Evolutionary conservation across 2,888 invertebrate genomes (phyloP).

Genomic region (Sinelater perroti): DNA sequence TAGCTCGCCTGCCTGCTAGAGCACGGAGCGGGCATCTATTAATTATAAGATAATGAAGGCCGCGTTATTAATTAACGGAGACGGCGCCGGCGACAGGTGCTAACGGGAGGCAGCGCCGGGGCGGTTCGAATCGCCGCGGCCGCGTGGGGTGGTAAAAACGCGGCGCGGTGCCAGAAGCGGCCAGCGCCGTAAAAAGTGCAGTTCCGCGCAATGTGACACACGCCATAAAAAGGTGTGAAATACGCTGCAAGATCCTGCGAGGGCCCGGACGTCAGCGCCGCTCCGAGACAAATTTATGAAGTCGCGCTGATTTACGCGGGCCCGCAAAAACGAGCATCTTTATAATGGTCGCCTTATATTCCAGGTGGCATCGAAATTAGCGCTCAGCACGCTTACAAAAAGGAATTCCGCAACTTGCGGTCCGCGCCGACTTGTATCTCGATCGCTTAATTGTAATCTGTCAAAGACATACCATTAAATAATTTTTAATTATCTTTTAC

Average conservation of each 20-base stretch:
- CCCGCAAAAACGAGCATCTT: constrained; percentile 41
- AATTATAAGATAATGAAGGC: constrained; percentile 41
- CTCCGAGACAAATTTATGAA: constrained; percentile 49
- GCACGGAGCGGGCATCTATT: constrained; percentile 34
- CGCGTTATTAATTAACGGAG: constrained; percentile 40
- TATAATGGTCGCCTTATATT: constrained; percentile 29
- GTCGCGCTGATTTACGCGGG: constrained; percentile 47
- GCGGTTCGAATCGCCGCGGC: constrained; percentile 13
- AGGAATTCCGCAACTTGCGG: too few species aligned
- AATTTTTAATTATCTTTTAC: too few species aligned
- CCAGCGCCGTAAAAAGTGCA: constrained; percentile 36
- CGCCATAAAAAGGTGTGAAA: constrained; percentile 39
- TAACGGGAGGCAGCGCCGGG: constrained; percentile 17
- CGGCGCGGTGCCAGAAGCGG: constrained; percentile 19
- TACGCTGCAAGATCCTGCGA: constrained; percentile 34
- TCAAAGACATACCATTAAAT: too few species aligned
- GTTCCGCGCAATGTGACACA: constrained; percentile 37
- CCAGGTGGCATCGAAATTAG: constrained; percentile 14
- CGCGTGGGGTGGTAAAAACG: not conserved
- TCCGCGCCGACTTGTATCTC: too few species aligned
- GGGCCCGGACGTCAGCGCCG: constrained; percentile 40
- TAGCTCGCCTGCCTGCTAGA: constrained; percentile 32
- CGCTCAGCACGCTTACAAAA: too few species aligned
- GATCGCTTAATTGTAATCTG: too few species aligned
- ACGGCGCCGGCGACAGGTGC: constrained; percentile 36